Evolutionary conservation across 2,797 vertebrate species (phyloP).

Genomic region (Petrocephalus schoutedeni): DNA sequence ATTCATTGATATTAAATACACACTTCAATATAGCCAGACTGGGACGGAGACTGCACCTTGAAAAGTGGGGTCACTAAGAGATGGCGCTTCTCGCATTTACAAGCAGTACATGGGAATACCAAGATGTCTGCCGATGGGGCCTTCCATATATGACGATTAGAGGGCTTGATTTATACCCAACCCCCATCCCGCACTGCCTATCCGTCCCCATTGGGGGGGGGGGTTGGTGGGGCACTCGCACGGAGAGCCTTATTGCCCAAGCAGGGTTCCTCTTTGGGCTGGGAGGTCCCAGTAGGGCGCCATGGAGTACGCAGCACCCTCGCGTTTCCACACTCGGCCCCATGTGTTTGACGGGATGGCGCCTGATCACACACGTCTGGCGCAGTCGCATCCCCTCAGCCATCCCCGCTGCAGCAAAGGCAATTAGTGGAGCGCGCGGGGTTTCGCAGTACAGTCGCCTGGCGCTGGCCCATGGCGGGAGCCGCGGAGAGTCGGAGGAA

Average conservation of each 20-base stretch:
- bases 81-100: slow-evolving; percentile 71
- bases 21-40: slow-evolving; percentile 56
- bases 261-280: background rate
- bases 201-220: slow-evolving; percentile 40
- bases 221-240: slow-evolving; percentile 38
- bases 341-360: background rate
- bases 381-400: background rate
- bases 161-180: slow-evolving; percentile 43
- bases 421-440: slow-evolving; percentile 15
- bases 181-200: slow-evolving; percentile 15
- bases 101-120: slow-evolving; percentile 58
- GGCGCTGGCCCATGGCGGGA: background rate
- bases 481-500: background rate
- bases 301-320: background rate
- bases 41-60: slow-evolving; percentile 55
- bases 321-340: background rate
- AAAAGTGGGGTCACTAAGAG: slow-evolving; percentile 56
- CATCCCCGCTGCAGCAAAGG: background rate
- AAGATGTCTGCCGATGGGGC: slow-evolving; percentile 45
- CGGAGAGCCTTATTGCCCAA: slow-evolving; percentile 27
- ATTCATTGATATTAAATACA: slow-evolving; percentile 67
- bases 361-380: background rate
- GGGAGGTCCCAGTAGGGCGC: background rate
- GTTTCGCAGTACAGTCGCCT: background rate
- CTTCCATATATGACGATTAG: slow-evolving; percentile 36